Percentiles rank a stretch among this genome's conserved stretches.
These are phyloP conservation scores for Papilio elwesi DNA, from an alignment of 2,888 invertebrate genomes.

Conservation along the genomic window DNA sequence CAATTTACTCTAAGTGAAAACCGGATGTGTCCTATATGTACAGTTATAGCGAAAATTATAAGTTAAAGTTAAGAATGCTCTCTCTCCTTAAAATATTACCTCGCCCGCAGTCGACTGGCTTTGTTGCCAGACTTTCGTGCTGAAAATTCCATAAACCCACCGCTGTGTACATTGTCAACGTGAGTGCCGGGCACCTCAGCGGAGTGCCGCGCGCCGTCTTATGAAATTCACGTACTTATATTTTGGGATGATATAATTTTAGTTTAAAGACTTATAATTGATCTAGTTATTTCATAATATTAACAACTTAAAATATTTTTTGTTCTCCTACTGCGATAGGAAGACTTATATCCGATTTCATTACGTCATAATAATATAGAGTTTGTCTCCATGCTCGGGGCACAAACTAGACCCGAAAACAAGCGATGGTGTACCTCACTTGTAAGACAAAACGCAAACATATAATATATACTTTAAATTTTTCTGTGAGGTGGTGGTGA, in stretches of 20 bases:
- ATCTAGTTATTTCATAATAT: not conserved
- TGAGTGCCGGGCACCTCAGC: slow-evolving; percentile 26
- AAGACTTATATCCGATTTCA: no score
- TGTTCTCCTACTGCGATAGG: no score
- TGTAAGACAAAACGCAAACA: no score
- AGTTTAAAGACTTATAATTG: not conserved
- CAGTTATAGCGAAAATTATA: slow-evolving; percentile 30
- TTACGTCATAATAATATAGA: no score
- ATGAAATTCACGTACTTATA: slow-evolving; percentile 32
- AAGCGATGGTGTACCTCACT: no score
- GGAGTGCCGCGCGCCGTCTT: slow-evolving; percentile 22
- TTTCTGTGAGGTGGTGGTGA: no score
- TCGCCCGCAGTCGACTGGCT: slow-evolving; percentile 35
- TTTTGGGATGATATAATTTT: slow-evolving; percentile 22
- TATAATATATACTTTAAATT: no score
- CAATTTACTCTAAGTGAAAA: not conserved
- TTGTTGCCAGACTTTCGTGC: slow-evolving; percentile 34
- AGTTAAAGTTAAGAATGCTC: slow-evolving; percentile 19
- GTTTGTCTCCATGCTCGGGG: no score
- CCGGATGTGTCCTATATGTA: not conserved
- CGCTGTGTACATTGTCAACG: slow-evolving; percentile 43
- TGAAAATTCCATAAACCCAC: slow-evolving; percentile 45
- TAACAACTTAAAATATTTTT: no score
- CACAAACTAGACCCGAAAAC: no score
- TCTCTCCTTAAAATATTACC: slow-evolving; percentile 41